These are phyloP conservation scores for Ptychoptera albimana DNA, from an alignment of 2,888 invertebrate genomes.

Conservation along the genomic window DNA sequence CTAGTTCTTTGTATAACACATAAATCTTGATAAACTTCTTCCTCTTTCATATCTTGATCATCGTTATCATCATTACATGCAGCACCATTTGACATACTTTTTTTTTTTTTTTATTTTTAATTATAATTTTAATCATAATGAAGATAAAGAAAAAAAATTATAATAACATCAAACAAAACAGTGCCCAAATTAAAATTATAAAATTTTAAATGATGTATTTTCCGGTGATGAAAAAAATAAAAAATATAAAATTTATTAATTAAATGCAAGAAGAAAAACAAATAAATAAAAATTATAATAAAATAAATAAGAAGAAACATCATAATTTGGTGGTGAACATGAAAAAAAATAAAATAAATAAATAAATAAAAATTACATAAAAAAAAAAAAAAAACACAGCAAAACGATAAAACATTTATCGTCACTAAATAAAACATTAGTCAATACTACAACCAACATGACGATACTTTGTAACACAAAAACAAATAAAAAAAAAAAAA, in stretches of 20 bases:
- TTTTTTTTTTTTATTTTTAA: slow-evolving; percentile 7
- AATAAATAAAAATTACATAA: neutral
- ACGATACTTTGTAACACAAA: too few species aligned
- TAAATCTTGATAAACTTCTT: slow-evolving; percentile 90
- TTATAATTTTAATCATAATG: slow-evolving; percentile 1
- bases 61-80: slow-evolving; percentile 30
- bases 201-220: too few species aligned
- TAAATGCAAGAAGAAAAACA: too few species aligned
- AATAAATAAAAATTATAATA: too few species aligned
- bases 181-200: slow-evolving; percentile 2
- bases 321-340: too few species aligned
- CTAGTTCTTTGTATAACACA: slow-evolving; percentile 52
- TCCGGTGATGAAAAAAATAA: too few species aligned
- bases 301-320: too few species aligned
- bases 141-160: neutral
- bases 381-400: neutral
- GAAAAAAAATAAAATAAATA: neutral
- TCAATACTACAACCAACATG: too few species aligned
- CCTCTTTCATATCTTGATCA: slow-evolving; percentile 45
- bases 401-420: too few species aligned
- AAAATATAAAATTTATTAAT: too few species aligned
- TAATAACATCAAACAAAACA: slow-evolving; percentile 2
- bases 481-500: too few species aligned
- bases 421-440: too few species aligned
- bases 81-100: slow-evolving; percentile 38